Evolutionary conservation across 2,113 vertebrate genomes (phyloP).

Genomic region (Eclectus roratus): DNA sequence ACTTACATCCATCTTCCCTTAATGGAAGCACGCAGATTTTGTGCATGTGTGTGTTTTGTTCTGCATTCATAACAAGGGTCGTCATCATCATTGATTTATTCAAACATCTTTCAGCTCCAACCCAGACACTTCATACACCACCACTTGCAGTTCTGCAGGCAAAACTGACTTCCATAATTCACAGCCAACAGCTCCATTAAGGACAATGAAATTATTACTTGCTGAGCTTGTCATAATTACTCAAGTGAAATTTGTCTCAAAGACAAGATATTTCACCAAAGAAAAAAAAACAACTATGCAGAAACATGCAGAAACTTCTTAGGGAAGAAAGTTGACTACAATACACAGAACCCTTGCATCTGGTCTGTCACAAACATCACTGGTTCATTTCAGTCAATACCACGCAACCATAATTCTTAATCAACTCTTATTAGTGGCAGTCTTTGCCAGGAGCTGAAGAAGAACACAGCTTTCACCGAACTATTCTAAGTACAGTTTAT

Average conservation of each 20-base stretch:
- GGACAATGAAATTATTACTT: neutral
- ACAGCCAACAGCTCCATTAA: neutral
- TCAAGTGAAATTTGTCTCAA: neutral
- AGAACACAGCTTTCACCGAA: constrained; percentile 3
- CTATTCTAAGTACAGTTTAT: constrained; percentile 43
- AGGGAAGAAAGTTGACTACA: neutral
- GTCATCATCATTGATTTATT: neutral
- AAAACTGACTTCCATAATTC: neutral
- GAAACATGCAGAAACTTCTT: neutral
- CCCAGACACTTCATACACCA: neutral
- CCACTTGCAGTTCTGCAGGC: neutral
- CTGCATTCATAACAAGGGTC: neutral
- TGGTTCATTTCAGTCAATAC: neutral
- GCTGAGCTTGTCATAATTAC: neutral
- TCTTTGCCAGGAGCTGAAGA: constrained; percentile 21
- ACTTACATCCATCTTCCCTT: neutral
- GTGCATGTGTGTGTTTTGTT: neutral
- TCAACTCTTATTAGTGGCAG: neutral
- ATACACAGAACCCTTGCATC: neutral
- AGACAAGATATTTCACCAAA: neutral
- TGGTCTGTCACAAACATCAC: neutral
- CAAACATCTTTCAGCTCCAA: neutral
- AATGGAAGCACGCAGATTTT: neutral
- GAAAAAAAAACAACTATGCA: neutral
- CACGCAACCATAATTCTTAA: constrained; percentile 4